Base-by-base conservation (phyloP, 2,797 vertebrate genomes). In the Hemitrygon akajei region DNA sequence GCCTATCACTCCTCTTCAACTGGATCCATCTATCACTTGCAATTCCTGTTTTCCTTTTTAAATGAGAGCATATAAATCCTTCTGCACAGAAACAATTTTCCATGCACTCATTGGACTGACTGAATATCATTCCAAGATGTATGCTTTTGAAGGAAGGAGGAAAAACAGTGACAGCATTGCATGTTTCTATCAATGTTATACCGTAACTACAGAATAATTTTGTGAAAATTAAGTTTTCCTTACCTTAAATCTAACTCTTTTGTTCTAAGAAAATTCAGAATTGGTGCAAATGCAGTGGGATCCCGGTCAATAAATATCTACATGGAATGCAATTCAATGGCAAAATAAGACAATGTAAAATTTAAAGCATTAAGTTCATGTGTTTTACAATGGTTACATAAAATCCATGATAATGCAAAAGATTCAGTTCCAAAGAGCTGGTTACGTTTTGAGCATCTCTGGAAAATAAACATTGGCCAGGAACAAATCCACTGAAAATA, bases 301-400 rank as follows among this genome's bases (percentile, higher is more conserved):
- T 99, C 99, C 96, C 99, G 96, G 96, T 99, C 99, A 96, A 99
- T 99, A 97, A 99, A 99, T 97, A 99, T 99, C 99, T 99, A 95
- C 30, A 96, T 96, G 95, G 66, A 95, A 95, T 94, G 94, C 71
- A 9, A 63, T 84, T 66, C 30, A 76, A 60, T 20, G 93, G 3
- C 47, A 82, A 91, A 89, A 86, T 22, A 37, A 69, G 60, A 20
- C 7, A 47, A 47, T 47, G n/a, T n/a, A n/a, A n/a, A n/a, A 89
- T 18, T 69, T 37, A 37, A 37, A 89, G 37, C 27, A 89, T 69
- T 89, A 16, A 37, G 86, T 40, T 89, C n/a, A 89, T 89, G 10
- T n/a, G n/a, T 27, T n/a, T 11, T 12, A 86, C 27, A 16, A 58
- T 63, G 4, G 9, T 18, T 56, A 63, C n/a, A n/a, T 37, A 37